Evolutionary conservation across 2,113 vertebrate species (phyloP).

Genomic region (Gadus chalcogrammus): DNA sequence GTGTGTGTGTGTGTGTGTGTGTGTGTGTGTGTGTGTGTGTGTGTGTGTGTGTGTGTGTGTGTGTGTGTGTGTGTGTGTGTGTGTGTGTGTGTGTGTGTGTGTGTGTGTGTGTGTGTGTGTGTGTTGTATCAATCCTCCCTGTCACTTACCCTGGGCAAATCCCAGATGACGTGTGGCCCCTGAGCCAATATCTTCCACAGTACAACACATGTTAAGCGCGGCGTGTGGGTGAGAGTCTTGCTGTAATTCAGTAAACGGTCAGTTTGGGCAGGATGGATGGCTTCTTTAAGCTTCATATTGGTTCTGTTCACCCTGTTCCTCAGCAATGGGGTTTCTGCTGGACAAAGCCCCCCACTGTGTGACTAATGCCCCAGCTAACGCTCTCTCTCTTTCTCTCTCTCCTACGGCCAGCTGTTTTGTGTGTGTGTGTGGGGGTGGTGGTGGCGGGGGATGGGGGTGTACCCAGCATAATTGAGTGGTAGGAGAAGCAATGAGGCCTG

Average conservation of each 20-base stretch:
- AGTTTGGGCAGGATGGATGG: not conserved
- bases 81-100: not conserved
- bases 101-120: not conserved
- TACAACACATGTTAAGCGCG: too few species aligned
- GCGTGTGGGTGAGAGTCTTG: not conserved
- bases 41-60: not conserved
- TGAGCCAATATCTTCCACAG: too few species aligned
- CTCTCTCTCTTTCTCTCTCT: slow-evolving; percentile 27
- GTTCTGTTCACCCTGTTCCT: not conserved
- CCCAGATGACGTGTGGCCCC: too few species aligned
- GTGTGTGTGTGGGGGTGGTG: not conserved
- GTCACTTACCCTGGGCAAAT: too few species aligned
- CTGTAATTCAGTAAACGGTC: not conserved
- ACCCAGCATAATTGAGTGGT: too few species aligned
- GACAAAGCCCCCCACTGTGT: slow-evolving; percentile 30
- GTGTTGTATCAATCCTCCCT: not conserved
- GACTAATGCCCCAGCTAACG: slow-evolving; percentile 15
- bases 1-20: not conserved
- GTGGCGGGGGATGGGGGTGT: not conserved
- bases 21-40: not conserved
- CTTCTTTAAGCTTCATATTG: too few species aligned
- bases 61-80: slow-evolving; percentile 1
- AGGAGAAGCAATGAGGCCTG: too few species aligned
- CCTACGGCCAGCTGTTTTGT: slow-evolving; percentile 25
- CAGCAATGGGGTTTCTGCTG: slow-evolving; percentile 15